phyloP scores from a whole-genome alignment of 2,113 vertebrate species.

The Montifringilla adamsi region DNA sequence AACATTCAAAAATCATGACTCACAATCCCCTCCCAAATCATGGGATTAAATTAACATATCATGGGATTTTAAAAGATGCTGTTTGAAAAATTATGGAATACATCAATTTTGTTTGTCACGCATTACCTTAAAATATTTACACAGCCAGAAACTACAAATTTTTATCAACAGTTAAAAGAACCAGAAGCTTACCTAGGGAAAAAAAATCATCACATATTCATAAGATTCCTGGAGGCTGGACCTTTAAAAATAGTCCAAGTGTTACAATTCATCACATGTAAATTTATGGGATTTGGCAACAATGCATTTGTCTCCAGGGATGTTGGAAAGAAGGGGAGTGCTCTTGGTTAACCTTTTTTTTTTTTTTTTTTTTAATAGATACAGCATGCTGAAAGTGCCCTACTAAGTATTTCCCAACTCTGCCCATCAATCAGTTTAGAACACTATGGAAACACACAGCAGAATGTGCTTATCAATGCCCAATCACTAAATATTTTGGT shows the following conservation, averaged over 20 bases:
- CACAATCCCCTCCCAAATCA: slow-evolving; percentile 44
- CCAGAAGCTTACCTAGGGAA: slow-evolving; percentile 14
- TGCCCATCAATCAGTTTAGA: neutral
- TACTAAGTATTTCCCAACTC: neutral
- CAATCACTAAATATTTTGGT: neutral
- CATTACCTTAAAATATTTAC: neutral
- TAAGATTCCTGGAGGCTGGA: slow-evolving; percentile 42
- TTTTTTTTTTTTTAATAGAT: neutral
- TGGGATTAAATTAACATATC: slow-evolving; percentile 49
- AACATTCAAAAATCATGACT: slow-evolving; percentile 51
- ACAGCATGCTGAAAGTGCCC: neutral
- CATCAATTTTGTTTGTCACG: neutral
- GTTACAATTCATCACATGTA: slow-evolving; percentile 59
- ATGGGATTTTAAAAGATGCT: neutral
- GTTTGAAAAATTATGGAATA: neutral
- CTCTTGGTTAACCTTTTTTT: slow-evolving; percentile 26
- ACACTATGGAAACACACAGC: neutral
- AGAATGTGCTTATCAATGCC: neutral
- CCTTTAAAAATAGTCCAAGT: slow-evolving; percentile 51
- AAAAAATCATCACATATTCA: slow-evolving; percentile 30
- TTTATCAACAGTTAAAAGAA: slow-evolving; percentile 21
- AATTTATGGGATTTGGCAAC: slow-evolving; percentile 62
- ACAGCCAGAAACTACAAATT: neutral
- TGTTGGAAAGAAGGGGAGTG: neutral
- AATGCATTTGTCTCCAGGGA: slow-evolving; percentile 39